Conservation (phyloP, 2,113 vertebrate genomes). For the Brachirus orientalis region DNA sequence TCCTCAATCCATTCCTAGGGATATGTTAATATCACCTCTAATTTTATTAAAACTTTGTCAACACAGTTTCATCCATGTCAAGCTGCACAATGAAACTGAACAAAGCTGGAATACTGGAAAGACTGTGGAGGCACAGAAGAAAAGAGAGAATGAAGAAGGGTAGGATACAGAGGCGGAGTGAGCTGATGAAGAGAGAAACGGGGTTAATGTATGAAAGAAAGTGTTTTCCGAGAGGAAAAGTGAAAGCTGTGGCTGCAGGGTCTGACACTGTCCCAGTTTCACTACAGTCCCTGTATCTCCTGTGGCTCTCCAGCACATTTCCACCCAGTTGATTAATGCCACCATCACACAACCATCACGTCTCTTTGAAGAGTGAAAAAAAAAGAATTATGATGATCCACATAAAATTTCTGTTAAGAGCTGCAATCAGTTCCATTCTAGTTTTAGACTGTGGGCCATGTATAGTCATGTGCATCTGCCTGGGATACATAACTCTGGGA, state of each 20-base stretch:
- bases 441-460: conserved; percentile 40
- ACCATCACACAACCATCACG: conserved; percentile 62
- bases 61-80: conserved; percentile 3
- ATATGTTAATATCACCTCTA: conserved; percentile 12
- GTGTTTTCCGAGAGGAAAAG: conserved; percentile 54
- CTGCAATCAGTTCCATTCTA: conserved; percentile 47
- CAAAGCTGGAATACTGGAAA: neutral
- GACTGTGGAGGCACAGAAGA: conserved; percentile 13
- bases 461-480: no score
- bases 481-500: no score
- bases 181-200: conserved; percentile 65
- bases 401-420: conserved; percentile 44
- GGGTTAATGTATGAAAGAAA: conserved; percentile 74
- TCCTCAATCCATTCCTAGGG: neutral
- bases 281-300: conserved; percentile 67
- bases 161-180: conserved; percentile 11
- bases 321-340: conserved; percentile 74
- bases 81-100: conserved; percentile 7
- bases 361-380: conserved; percentile 61
- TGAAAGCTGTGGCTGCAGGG: conserved; percentile 69
- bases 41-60: conserved; percentile 29
- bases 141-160: conserved; percentile 11
- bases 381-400: conserved; percentile 43
- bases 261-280: conserved; percentile 78
- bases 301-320: conserved; percentile 70